These are phyloP conservation scores for Candoia aspera DNA, from an alignment of 2,113 vertebrate species.

Conservation along the genomic window DNA sequence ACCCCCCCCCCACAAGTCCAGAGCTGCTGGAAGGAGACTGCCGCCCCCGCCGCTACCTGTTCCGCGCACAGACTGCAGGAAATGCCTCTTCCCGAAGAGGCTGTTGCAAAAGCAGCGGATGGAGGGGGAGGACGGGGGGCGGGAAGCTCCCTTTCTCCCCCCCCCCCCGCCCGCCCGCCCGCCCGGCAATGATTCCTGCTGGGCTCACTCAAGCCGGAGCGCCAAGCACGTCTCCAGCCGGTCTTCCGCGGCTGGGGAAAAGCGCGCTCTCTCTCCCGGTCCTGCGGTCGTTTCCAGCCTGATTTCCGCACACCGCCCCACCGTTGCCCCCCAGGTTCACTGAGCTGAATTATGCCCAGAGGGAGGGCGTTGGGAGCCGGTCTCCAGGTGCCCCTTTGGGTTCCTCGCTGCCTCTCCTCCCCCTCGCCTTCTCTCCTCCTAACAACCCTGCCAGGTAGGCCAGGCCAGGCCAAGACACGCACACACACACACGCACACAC, in stretches of 20 bases:
- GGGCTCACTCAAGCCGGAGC: background rate
- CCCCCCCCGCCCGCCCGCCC: background rate
- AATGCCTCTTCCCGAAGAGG: background rate
- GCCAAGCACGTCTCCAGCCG: background rate
- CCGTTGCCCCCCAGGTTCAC: too few relatives aligned
- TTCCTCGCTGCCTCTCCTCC: background rate
- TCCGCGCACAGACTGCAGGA: background rate
- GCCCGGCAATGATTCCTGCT: background rate
- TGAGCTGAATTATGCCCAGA: background rate
- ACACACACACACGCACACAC: background rate
- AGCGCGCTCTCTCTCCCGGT: background rate
- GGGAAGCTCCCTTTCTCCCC: too few relatives aligned
- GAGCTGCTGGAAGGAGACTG: background rate
- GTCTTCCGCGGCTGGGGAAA: background rate
- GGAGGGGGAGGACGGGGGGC: too few relatives aligned
- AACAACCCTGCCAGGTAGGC: background rate
- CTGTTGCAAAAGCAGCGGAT: background rate
- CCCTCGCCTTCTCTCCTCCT: background rate
- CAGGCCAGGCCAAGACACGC: too few relatives aligned
- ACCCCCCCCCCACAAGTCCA: background rate
- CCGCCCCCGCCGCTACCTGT: constrained; percentile 15
- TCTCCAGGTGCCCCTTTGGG: background rate
- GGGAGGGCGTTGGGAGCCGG: background rate
- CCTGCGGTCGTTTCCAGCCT: background rate
- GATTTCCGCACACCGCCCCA: background rate